Base-by-base conservation (phyloP, 2,113 vertebrate species). In the Chaenocephalus aceratus region DNA sequence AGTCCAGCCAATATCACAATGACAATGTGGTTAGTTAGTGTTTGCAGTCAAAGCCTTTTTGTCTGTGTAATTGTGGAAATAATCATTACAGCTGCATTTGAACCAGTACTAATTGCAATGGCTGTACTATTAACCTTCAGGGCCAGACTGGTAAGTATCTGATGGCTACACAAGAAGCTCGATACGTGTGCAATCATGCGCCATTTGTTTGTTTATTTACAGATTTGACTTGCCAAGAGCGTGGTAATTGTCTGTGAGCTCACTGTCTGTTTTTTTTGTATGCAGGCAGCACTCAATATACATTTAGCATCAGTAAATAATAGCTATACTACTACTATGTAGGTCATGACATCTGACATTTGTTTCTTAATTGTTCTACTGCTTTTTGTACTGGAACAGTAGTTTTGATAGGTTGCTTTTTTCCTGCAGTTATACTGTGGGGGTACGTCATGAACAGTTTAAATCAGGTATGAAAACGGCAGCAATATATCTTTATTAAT, bases 1-100 rank as follows among this genome's bases (percentile, higher is more conserved):
- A 52, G 64, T 60, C 57, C 34, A 48, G 64, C 41, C 13, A 53
- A 72, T 74, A 64, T 67, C 69, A 67, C 61, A 41, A 6, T 9
- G 13, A 71, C 71, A 34, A 53, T 70, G 59, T 72, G 62, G 74
- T 66, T 77, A 16, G 58, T 80, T 82, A 36, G 68, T 79, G 64
- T 75, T 84, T 87, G 86, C 0, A 46, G 83, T 81, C 66, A 59
- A 62, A 78, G 75, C 16, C 53, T 30, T 75, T 87, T 81, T 89
- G 78, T 86, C 61, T 64, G 67, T 74, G 23, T 75, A 80, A 85
- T 84, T 71, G 74, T 78, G 76, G 72, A 74, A 87, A 83, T 87
- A 77, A 85, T 91, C 79, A 89, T 80, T 89, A 87, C 61, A 83
- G 60, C 82, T 75, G 64, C 68, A 86, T 80, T 80, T 83, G 51